Conservation (phyloP, 1,140 invertebrate species). For the Drosophila tropicalis region DNA sequence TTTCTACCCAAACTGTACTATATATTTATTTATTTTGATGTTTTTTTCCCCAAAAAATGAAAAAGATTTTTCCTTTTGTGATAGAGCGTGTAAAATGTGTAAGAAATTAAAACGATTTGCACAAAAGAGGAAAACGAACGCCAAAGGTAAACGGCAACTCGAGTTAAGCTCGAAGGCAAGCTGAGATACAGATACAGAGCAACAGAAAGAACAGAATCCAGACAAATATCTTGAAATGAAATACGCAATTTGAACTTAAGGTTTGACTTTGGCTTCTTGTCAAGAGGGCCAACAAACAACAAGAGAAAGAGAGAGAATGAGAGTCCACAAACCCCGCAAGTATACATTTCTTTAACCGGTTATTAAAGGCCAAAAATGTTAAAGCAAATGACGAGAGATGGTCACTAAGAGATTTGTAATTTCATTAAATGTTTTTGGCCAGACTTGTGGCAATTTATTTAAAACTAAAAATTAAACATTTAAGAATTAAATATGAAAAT, state of each 20-base stretch:
- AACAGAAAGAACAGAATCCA: not conserved
- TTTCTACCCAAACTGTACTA: conserved; percentile 15
- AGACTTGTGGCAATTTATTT: too few relatives aligned
- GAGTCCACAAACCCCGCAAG: not conserved
- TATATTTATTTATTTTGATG: conserved; percentile 4
- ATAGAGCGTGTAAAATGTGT: conserved; percentile 54
- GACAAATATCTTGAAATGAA: conserved; percentile 11
- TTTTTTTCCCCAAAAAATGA: conserved; percentile 18
- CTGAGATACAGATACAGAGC: not conserved
- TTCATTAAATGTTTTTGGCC: not conserved
- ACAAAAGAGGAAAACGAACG: conserved; percentile 30
- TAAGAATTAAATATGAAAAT: too few relatives aligned
- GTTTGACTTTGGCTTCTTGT: conserved; percentile 4
- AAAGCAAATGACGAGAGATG: not conserved
- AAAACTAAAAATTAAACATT: too few relatives aligned
- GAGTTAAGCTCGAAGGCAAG: not conserved
- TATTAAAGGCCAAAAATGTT: not conserved
- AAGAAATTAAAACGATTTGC: conserved; percentile 77
- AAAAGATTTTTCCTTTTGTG: conserved; percentile 34
- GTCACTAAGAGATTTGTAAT: not conserved
- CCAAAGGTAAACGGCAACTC: conserved; percentile 16
- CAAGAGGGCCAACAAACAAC: not conserved
- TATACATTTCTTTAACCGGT: not conserved
- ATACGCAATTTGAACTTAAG: conserved; percentile 19
- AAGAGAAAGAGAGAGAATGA: not conserved